Conservation (phyloP, 2,797 vertebrate genomes). For the Eidolon dupreanum region DNA sequence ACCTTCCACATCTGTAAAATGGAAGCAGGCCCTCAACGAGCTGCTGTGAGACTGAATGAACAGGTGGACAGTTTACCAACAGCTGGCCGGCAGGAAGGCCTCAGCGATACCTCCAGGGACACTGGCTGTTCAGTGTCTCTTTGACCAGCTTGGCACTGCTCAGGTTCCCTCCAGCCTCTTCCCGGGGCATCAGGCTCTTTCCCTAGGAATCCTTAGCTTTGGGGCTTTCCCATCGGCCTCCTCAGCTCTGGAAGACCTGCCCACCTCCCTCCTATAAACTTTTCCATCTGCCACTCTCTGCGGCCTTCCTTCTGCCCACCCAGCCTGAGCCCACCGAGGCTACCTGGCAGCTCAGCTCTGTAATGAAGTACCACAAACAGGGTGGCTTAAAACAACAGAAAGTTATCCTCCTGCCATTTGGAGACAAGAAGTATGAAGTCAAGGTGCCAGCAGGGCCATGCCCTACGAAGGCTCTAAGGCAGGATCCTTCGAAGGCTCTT, state of each 20-base stretch:
- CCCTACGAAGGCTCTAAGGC: fast-evolving
- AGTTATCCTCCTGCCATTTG: fast-evolving
- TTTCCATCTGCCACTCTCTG: neutral
- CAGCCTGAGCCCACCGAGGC: neutral
- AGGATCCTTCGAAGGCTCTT: too few species aligned
- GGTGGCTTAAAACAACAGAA: neutral
- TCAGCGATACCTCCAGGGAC: fast-evolving
- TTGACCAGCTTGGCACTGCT: too few species aligned
- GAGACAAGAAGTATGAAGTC: neutral
- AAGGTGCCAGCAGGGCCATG: neutral
- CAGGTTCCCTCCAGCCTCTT: neutral
- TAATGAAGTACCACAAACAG: too few species aligned
- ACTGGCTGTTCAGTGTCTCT: neutral
- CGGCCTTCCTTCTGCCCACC: neutral
- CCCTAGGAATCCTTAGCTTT: neutral
- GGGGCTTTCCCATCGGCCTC: fast-evolving
- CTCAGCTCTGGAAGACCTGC: neutral
- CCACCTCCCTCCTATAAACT: fast-evolving
- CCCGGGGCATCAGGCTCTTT: neutral
- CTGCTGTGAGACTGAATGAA: neutral
- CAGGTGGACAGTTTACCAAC: neutral
- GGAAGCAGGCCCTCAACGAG: fast-evolving
- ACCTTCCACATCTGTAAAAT: neutral
- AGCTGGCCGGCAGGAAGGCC: fast-evolving
- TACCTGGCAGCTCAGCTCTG: neutral